Percentiles rank a stretch among this genome's conserved stretches.
Evolutionary conservation across 2,113 vertebrate species (phyloP).

Genomic region (Hoplias malabaricus): DNA sequence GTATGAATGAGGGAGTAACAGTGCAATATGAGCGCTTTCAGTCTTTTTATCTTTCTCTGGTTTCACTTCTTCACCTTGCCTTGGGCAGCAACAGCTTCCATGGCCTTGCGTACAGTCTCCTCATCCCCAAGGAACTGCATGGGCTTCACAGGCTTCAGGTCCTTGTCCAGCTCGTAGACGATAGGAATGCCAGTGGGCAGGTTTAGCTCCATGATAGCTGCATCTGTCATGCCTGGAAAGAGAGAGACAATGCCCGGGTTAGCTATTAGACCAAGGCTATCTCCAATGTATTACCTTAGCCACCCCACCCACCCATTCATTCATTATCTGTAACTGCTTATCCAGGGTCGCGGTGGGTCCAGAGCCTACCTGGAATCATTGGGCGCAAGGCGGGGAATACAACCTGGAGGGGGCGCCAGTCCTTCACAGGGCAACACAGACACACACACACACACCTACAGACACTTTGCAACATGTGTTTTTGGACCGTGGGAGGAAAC

Average conservation of each 20-base stretch:
- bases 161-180: conserved; percentile 91
- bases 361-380: no score
- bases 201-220: conserved; percentile 98
- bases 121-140: conserved; percentile 96
- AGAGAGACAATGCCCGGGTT: background rate
- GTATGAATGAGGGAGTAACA: conserved; percentile 16
- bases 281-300: no score
- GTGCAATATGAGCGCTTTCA: conserved; percentile 31
- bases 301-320: no score
- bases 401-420: no score
- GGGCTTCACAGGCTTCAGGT: conserved; percentile 93
- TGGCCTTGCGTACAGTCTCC: conserved; percentile 94
- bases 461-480: no score
- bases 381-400: no score
- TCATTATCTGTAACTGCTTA: no score
- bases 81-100: conserved; percentile 96
- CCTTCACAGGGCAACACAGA: no score
- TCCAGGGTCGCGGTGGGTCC: no score
- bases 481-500: no score
- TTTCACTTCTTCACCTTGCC: conserved; percentile 92
- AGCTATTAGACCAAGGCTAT: no score
- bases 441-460: no score
- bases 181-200: conserved; percentile 97
- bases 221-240: conserved; percentile 87
- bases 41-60: conserved; percentile 40